Conservation (phyloP, 2,113 vertebrate species). For the Hydropotes inermis region DNA sequence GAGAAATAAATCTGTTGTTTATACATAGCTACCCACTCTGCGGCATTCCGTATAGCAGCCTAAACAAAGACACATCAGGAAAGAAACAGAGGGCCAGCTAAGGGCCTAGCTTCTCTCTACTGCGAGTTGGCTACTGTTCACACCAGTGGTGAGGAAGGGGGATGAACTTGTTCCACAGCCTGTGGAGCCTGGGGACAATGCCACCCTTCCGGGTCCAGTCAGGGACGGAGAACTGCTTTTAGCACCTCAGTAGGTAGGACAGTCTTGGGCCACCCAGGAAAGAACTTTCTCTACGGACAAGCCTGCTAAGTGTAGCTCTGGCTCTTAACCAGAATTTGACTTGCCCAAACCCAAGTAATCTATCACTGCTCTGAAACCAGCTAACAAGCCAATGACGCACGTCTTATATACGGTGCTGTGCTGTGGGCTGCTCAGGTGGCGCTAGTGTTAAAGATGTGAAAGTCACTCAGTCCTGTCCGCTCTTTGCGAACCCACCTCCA, state of each 20-base stretch:
- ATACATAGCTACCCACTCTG: background rate
- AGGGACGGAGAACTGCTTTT: background rate
- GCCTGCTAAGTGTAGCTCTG: background rate
- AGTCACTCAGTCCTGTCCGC: background rate
- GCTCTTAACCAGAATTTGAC: background rate
- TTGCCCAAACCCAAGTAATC: background rate
- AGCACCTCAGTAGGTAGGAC: background rate
- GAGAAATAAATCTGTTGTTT: background rate
- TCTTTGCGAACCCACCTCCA: too few species aligned
- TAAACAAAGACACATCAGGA: background rate
- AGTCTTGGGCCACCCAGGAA: background rate
- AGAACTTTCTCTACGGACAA: background rate
- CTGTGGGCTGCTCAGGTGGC: background rate
- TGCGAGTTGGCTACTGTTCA: too few species aligned
- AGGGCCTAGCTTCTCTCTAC: background rate
- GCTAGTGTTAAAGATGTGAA: background rate
- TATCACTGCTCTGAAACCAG: background rate
- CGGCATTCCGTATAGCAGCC: background rate
- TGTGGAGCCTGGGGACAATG: background rate
- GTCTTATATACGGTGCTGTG: background rate
- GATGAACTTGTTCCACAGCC: background rate
- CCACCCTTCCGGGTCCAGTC: background rate
- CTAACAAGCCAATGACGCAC: background rate
- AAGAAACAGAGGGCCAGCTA: background rate
- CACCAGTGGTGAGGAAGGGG: background rate